Evolutionary conservation across 2,113 vertebrate species (phyloP).

Genomic region (Nothoprocta pentlandii): DNA sequence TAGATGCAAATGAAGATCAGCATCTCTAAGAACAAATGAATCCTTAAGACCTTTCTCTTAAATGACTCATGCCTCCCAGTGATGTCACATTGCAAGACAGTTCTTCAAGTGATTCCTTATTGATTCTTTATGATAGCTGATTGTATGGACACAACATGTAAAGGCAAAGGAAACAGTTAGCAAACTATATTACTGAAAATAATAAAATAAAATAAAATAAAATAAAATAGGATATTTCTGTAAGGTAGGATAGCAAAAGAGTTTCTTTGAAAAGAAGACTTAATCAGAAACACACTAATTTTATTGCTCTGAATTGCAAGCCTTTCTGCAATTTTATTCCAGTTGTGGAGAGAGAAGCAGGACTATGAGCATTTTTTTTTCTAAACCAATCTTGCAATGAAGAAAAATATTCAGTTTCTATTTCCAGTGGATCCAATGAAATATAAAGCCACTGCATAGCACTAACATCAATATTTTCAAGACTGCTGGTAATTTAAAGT

Average conservation of each 20-base stretch:
- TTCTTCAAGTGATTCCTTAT: neutral
- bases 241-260: neutral
- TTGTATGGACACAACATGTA: neutral
- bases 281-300: neutral
- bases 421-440: neutral
- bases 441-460: neutral
- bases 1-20: slow-evolving; percentile 5
- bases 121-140: neutral
- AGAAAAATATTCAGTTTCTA: neutral
- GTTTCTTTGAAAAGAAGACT: neutral
- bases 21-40: slow-evolving; percentile 35
- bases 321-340: neutral
- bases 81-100: accelerated
- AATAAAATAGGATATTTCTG: neutral
- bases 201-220: neutral
- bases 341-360: neutral
- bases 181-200: neutral
- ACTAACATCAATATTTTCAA: neutral
- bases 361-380: neutral
- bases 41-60: slow-evolving; percentile 19
- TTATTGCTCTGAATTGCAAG: neutral
- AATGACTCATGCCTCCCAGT: neutral
- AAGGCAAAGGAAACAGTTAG: neutral
- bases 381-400: neutral
- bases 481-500: neutral